A percentile compares a stretch with the other conserved stretches of the same genome.
Evolutionary conservation across 2,113 vertebrate species (phyloP).

Genomic region (Rhinopomastus cyanomelas): DNA sequence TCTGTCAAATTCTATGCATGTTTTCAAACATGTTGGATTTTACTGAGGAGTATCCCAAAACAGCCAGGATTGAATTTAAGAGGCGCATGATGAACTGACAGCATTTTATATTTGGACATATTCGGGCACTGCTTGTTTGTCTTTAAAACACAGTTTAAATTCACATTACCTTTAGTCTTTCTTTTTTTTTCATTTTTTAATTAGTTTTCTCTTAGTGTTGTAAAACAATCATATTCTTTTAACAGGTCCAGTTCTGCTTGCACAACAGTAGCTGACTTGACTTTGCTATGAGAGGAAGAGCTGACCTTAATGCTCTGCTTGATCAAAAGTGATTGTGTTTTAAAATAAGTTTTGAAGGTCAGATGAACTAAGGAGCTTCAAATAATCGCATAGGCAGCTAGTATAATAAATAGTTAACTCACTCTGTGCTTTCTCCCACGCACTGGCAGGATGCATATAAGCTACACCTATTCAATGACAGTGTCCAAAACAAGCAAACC

Average conservation of each 20-base stretch:
- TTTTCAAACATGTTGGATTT: not conserved
- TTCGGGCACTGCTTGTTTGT: not conserved
- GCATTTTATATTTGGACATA: not conserved
- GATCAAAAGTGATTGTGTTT: not conserved
- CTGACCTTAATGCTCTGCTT: not conserved
- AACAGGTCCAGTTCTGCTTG: conserved; percentile 9
- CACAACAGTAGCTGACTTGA: not conserved
- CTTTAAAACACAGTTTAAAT: not conserved
- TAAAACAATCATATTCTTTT: not conserved
- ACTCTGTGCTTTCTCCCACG: not conserved
- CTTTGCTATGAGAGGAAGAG: not conserved
- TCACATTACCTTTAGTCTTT: not conserved
- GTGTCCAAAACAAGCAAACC: conserved; percentile 49
- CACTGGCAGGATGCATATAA: conserved; percentile 14
- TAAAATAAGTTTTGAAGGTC: conserved; percentile 29
- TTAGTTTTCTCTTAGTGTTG: not conserved
- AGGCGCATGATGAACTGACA: not conserved
- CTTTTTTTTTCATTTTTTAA: not conserved
- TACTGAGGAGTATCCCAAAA: not conserved
- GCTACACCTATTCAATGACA: not conserved
- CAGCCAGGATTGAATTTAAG: not conserved
- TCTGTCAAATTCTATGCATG: not conserved
- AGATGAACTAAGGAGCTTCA: not conserved
- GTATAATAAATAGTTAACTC: not conserved
- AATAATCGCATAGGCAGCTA: not conserved